phyloP scores from a whole-genome alignment of 2,888 invertebrate genomes.

The Coecobrya sp. region DNA sequence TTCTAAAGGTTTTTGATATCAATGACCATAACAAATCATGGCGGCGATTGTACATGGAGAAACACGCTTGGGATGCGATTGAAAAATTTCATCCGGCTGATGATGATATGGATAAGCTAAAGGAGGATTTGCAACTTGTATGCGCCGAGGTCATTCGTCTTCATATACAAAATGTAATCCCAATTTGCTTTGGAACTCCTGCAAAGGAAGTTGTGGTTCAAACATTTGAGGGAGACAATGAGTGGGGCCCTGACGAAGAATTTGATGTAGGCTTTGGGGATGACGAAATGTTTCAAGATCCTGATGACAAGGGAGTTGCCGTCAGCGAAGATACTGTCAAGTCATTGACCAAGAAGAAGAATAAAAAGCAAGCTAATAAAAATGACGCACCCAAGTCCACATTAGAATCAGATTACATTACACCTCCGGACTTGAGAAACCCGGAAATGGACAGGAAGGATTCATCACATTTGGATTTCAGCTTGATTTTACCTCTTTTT shows the following conservation, averaged over 20 bases:
- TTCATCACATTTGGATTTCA: conserved; percentile 84
- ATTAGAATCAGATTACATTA: conserved; percentile 48
- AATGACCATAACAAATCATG: conserved; percentile 82
- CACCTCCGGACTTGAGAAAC: conserved; percentile 51
- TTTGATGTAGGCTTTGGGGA: conserved; percentile 75
- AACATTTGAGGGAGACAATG: conserved; percentile 75
- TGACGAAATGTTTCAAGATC: conserved; percentile 57
- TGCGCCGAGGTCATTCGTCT: conserved; percentile 81
- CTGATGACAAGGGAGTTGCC: conserved; percentile 58
- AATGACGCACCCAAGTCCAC: neutral
- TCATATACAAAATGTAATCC: conserved; percentile 84
- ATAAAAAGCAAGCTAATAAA: conserved; percentile 33
- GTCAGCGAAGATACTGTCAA: conserved; percentile 66
- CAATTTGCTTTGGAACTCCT: conserved; percentile 85
- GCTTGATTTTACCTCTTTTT: conserved; percentile 81
- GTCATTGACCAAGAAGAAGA: conserved; percentile 47
- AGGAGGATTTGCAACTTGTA: conserved; percentile 80
- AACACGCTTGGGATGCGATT: conserved; percentile 81
- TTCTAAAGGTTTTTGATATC: conserved; percentile 71
- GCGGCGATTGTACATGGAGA: conserved; percentile 84
- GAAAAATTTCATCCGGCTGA: conserved; percentile 85
- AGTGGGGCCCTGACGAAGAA: conserved; percentile 66
- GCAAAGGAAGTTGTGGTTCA: conserved; percentile 76
- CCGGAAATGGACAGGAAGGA: conserved; percentile 73
- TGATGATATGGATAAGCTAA: conserved; percentile 76